A percentile compares a stretch with the other conserved stretches of the same genome.
Evolutionary conservation across 1,140 invertebrate species (phyloP).

Genomic region (Hylyphantes graminicola): DNA sequence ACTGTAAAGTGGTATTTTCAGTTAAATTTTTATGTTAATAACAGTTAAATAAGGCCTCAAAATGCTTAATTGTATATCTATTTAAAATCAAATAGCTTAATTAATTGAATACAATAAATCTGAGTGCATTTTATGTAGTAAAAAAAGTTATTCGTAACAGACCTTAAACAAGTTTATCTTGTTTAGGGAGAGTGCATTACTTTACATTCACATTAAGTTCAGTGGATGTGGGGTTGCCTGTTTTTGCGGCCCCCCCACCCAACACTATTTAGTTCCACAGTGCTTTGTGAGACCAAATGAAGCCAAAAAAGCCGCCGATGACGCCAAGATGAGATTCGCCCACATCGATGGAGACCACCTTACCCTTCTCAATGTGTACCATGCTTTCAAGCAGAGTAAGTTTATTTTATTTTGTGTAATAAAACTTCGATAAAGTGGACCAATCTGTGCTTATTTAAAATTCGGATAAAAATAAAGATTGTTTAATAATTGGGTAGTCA

Average conservation of each 20-base stretch:
- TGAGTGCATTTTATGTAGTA: no score
- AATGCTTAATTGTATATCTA: no score
- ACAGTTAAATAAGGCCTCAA: no score
- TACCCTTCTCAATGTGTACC: conserved; percentile 93
- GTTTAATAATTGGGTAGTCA: no score
- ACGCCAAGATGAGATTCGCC: conserved; percentile 98
- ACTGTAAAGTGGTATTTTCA: no score
- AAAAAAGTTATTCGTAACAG: neutral
- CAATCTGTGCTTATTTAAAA: neutral
- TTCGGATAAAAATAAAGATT: no score
- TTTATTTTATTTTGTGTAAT: conserved; percentile 63
- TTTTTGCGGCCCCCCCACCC: conserved; percentile 62
- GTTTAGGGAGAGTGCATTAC: conserved; percentile 41
- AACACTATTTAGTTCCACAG: conserved; percentile 86
- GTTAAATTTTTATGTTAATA: no score
- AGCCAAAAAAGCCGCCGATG: conserved; percentile 98
- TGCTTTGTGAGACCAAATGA: conserved; percentile 99
- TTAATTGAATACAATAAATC: no score
- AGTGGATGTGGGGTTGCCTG: conserved; percentile 62
- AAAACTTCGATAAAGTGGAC: neutral
- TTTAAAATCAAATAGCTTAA: no score
- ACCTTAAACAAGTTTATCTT: conserved; percentile 46
- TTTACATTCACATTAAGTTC: conserved; percentile 61
- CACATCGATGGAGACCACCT: conserved; percentile 99
- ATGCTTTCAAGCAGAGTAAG: conserved; percentile 99